Evolutionary conservation across 2,797 vertebrate genomes (phyloP).

Genomic region (Decapterus maruadsi): DNA sequence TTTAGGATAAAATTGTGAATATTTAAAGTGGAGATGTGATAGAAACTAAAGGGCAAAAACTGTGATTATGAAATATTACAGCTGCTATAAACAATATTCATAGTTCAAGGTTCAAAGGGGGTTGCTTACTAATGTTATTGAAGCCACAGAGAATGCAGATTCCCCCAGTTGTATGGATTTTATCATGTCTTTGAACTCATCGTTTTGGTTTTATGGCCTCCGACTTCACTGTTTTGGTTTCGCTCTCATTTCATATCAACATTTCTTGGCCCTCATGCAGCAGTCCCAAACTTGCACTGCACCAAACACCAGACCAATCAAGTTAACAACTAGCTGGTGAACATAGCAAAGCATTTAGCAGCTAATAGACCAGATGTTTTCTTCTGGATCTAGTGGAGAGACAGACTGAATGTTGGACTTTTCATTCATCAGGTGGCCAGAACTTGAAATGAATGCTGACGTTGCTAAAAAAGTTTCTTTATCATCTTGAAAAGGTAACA

Average conservation of each 20-base stretch:
- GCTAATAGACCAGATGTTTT: background rate
- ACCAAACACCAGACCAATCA: background rate
- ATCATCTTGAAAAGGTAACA: background rate
- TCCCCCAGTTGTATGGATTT: background rate
- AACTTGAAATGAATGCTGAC: background rate
- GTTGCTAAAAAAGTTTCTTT: background rate
- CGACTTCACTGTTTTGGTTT: background rate
- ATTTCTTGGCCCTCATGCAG: background rate
- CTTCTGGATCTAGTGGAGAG: background rate
- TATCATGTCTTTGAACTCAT: background rate
- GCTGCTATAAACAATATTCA: background rate
- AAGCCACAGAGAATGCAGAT: background rate
- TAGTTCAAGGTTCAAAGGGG: background rate
- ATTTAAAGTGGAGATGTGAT: background rate
- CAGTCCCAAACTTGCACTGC: background rate
- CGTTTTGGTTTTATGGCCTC: background rate
- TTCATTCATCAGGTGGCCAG: background rate
- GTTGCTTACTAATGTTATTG: background rate
- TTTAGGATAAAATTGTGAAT: background rate
- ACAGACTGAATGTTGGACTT: background rate
- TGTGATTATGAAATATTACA: background rate
- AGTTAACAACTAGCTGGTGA: background rate
- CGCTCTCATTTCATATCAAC: background rate
- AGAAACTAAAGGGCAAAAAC: background rate
- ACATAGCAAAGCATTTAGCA: background rate